A percentile compares a stretch with the other conserved stretches of the same genome.
Evolutionary conservation across 2,797 vertebrate species (phyloP).

Genomic region (Pitangus sulphuratus): DNA sequence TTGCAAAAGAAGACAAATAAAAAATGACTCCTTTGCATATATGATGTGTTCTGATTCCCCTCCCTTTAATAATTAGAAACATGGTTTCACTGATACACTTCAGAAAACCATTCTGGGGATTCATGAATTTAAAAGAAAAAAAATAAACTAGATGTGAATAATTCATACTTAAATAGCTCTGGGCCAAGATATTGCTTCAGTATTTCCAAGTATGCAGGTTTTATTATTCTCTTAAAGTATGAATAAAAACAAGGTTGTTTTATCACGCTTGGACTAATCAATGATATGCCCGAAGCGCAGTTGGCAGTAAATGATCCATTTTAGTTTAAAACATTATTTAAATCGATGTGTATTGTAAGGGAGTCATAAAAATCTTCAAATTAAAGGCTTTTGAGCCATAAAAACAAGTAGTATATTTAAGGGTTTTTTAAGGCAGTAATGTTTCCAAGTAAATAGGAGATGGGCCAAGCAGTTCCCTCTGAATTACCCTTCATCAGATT

Average conservation of each 20-base stretch:
- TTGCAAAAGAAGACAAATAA: slow-evolving; percentile 11
- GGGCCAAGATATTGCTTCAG: slow-evolving; percentile 54
- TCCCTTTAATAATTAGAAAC: slow-evolving; percentile 37
- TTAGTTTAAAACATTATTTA: slow-evolving; percentile 45
- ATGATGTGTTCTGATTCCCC: neutral
- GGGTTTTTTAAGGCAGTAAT: slow-evolving; percentile 15
- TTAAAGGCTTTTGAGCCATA: slow-evolving; percentile 55
- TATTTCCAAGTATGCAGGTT: slow-evolving; percentile 57
- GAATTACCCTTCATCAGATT: slow-evolving; percentile 30
- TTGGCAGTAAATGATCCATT: slow-evolving; percentile 52
- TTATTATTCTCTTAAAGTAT: slow-evolving; percentile 54
- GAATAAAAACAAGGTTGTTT: slow-evolving; percentile 62
- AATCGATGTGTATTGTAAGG: slow-evolving; percentile 60
- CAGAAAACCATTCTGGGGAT: slow-evolving; percentile 39
- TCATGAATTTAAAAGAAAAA: slow-evolving; percentile 60
- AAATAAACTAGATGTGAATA: slow-evolving; percentile 53
- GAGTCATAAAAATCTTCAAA: slow-evolving; percentile 60
- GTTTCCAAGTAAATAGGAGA: slow-evolving; percentile 63
- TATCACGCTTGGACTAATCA: slow-evolving; percentile 64
- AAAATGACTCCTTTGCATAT: slow-evolving; percentile 21
- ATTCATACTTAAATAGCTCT: slow-evolving; percentile 66
- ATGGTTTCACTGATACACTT: slow-evolving; percentile 13
- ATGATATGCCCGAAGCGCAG: slow-evolving; percentile 5
- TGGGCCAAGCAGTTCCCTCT: slow-evolving; percentile 43
- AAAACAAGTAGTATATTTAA: slow-evolving; percentile 37